Evolutionary conservation across 2,797 vertebrate species (phyloP), one percentile per base, ranked within the genome.

Genomic region (Oreonectes daqikongensis): DNA sequence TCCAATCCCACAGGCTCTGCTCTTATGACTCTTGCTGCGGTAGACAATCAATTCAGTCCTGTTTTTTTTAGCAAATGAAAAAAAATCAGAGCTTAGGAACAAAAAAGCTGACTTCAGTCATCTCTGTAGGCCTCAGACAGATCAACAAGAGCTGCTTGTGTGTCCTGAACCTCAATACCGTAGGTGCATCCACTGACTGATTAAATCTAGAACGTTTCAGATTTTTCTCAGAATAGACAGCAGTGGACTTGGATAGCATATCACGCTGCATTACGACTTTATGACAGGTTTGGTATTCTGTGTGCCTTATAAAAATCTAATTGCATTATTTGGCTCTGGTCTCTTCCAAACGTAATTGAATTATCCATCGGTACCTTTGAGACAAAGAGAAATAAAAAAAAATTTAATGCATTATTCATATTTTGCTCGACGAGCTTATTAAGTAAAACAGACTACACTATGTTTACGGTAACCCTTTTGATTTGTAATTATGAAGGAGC

Each of bases 351-450:
- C 72, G 80, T 85, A 84, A 86, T 85, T 84, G 69, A 86, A 86
- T 86, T 84, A 87, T 84, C 84, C 72, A 75, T 53, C 22, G 79
- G 70, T 81, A 78, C 79, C 73, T 83, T 66, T 15, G 77, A 81
- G 86, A 77, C 55, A 82, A 86, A 83, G 63, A 76, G 65, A 77
- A 78, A 78, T 32, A 79, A 61, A 82, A 81, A n/a, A 69, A 24
- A 61, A 48, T 28, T 30, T n/a, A 55, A 85, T 87, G 82, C 81
- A 84, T 87, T 85, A 87, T 87, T 86, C 84, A 86, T 86, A 69
- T 78, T 69, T 69, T 69, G 66, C 64, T 55, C 50, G 69, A 26
- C 50, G 52, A 84, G 79, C 81, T 81, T 79, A 86, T 86, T 85
- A 87, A 82, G 75, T 78, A 77, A 85, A 86, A 84, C 78, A 81